Conservation (phyloP, 2,888 invertebrate genomes). For the Dione juno region DNA sequence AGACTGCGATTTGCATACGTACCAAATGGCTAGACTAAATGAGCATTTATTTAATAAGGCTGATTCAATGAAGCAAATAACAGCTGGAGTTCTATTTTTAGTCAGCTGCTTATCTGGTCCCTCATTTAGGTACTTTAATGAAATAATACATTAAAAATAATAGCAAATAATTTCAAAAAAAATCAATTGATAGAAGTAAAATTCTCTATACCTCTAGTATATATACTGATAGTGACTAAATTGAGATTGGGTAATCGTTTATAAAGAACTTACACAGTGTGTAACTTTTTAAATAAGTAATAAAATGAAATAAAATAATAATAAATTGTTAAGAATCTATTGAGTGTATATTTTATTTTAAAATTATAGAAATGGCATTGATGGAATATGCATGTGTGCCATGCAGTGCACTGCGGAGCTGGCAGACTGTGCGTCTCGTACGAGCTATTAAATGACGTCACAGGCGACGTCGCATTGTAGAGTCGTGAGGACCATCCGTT, state of each 20-base stretch:
- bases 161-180: not conserved
- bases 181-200: not conserved
- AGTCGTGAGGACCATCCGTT: constrained; percentile 52
- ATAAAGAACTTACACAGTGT: no score
- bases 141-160: not conserved
- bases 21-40: constrained; percentile 15
- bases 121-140: not conserved
- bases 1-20: constrained; percentile 17
- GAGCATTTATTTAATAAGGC: constrained; percentile 15
- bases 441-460: constrained; percentile 73
- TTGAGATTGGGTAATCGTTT: no score
- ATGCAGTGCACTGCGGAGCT: constrained; percentile 38
- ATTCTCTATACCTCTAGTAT: no score
- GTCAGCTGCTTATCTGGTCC: not conserved
- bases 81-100: not conserved
- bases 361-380: constrained; percentile 37
- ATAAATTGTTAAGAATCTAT: not conserved
- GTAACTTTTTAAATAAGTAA: not conserved
- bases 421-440: constrained; percentile 72
- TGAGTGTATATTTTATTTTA: constrained; percentile 5
- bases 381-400: constrained; percentile 38
- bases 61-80: constrained; percentile 6
- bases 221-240: no score
- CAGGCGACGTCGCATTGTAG: constrained; percentile 59
- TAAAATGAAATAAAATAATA: not conserved